These are phyloP conservation scores for Morpho deidamia DNA, from an alignment of 2,888 invertebrate species.

Conservation along the genomic window DNA sequence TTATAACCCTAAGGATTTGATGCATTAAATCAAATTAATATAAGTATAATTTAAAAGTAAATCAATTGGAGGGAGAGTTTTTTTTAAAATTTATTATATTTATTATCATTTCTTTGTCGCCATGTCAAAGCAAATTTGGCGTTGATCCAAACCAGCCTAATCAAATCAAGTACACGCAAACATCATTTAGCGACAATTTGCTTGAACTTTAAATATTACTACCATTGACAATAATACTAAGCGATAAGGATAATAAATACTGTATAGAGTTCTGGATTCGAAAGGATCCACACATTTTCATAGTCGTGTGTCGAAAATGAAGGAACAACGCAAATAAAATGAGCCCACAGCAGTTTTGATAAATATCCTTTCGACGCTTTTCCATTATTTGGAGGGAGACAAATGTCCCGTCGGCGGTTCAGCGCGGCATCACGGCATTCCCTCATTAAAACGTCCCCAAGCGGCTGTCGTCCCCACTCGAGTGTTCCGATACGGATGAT, in stretches of 20 bases:
- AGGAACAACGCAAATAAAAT: slow-evolving; percentile 46
- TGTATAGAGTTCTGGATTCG: not conserved
- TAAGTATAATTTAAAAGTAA: slow-evolving; percentile 1
- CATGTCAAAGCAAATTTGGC: slow-evolving; percentile 50
- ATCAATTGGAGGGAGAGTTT: not conserved
- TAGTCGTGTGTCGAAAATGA: slow-evolving; percentile 34
- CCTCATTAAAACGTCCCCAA: slow-evolving; percentile 63
- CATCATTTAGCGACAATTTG: slow-evolving; percentile 59
- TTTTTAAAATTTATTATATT: too few species aligned
- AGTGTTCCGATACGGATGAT: slow-evolving; percentile 39
- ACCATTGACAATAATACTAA: not conserved
- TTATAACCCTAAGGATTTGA: not conserved
- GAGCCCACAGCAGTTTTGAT: slow-evolving; percentile 53
- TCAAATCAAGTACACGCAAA: slow-evolving; percentile 56
- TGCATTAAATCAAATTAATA: not conserved
- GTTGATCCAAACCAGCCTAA: slow-evolving; percentile 49
- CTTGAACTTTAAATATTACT: slow-evolving; percentile 38
- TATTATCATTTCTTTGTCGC: not conserved
- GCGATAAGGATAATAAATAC: not conserved
- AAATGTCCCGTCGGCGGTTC: slow-evolving; percentile 52
- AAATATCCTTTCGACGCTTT: slow-evolving; percentile 62
- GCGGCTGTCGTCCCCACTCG: slow-evolving; percentile 43
- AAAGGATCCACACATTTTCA: slow-evolving; percentile 1
- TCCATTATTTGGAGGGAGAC: slow-evolving; percentile 62
- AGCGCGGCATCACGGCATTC: slow-evolving; percentile 56